Evolutionary conservation across 2,113 vertebrate species (phyloP).

Genomic region (Neotoma lepida): DNA sequence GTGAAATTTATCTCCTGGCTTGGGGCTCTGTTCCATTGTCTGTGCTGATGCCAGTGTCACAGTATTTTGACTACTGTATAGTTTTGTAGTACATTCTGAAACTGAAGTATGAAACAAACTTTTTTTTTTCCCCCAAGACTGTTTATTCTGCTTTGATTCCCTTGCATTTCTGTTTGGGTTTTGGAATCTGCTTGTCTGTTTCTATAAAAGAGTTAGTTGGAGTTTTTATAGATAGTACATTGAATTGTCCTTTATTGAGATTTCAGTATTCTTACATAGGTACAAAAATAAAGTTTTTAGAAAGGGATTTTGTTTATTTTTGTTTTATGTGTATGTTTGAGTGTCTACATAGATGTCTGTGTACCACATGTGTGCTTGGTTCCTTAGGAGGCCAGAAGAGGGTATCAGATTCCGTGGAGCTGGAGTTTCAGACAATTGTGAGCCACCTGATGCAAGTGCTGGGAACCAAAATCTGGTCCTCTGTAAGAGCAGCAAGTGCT

Average conservation of each 20-base stretch:
- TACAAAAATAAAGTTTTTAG: not conserved
- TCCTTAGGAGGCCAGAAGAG: not conserved
- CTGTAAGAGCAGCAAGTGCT: not conserved
- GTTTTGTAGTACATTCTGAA: not conserved
- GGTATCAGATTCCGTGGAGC: not conserved
- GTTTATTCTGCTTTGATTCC: not conserved
- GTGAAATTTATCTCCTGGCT: not conserved
- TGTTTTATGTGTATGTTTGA: not conserved
- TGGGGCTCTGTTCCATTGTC: not conserved
- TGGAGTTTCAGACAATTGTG: not conserved
- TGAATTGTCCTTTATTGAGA: slow-evolving; percentile 20
- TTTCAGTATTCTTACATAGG: not conserved
- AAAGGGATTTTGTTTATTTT: not conserved
- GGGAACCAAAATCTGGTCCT: not conserved
- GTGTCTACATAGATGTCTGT: not conserved
- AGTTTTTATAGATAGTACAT: not conserved
- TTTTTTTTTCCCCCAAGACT: not conserved
- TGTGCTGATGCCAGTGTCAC: not conserved
- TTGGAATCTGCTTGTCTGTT: not conserved
- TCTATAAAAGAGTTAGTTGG: not conserved
- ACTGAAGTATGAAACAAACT: not conserved
- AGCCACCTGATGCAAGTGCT: not conserved
- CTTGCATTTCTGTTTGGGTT: slow-evolving; percentile 36
- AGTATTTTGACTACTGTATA: not conserved
- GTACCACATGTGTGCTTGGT: not conserved